These are phyloP conservation scores for Andrena chrysosceles DNA, from an alignment of 2,888 invertebrate genomes.

Conservation along the genomic window DNA sequence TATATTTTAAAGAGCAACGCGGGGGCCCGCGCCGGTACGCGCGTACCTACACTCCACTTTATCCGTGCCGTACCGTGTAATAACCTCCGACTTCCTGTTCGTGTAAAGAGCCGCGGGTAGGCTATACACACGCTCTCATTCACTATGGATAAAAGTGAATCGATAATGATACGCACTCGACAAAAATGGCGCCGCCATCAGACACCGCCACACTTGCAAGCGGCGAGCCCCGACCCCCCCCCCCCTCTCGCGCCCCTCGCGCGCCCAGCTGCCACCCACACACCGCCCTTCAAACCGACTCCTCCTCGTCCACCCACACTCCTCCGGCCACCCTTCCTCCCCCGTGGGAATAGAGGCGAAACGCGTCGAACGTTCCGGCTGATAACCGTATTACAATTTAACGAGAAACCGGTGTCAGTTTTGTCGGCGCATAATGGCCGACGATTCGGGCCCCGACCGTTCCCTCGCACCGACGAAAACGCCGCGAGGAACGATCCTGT, in stretches of 20 bases:
- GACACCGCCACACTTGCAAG: slow-evolving; percentile 44
- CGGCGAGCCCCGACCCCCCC: slow-evolving; percentile 32
- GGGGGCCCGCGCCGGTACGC: slow-evolving; percentile 41
- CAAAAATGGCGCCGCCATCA: slow-evolving; percentile 76
- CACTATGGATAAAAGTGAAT: slow-evolving; percentile 77
- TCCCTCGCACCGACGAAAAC: slow-evolving; percentile 23
- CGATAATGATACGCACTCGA: slow-evolving; percentile 82
- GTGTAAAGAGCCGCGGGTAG: slow-evolving; percentile 62
- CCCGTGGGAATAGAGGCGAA: slow-evolving; percentile 78
- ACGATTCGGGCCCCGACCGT: slow-evolving; percentile 40
- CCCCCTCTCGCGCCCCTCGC: slow-evolving; percentile 32
- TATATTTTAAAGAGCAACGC: slow-evolving; percentile 62
- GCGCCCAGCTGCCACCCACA: neutral
- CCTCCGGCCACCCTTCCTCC: slow-evolving; percentile 1
- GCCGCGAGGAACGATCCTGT: slow-evolving; percentile 32
- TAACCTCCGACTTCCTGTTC: slow-evolving; percentile 73
- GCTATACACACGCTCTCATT: slow-evolving; percentile 64
- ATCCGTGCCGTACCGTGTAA: slow-evolving; percentile 68
- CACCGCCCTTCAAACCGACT: neutral
- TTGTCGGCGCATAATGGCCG: slow-evolving; percentile 71
- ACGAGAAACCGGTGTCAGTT: slow-evolving; percentile 77
- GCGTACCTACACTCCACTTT: slow-evolving; percentile 65
- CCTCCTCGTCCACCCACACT: neutral
- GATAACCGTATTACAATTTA: slow-evolving; percentile 80
- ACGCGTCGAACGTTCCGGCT: slow-evolving; percentile 78